Evolutionary conservation across 2,888 invertebrate species (phyloP), one percentile per base, ranked within the genome.

Genomic region (Hemicrepidius hirtus): DNA sequence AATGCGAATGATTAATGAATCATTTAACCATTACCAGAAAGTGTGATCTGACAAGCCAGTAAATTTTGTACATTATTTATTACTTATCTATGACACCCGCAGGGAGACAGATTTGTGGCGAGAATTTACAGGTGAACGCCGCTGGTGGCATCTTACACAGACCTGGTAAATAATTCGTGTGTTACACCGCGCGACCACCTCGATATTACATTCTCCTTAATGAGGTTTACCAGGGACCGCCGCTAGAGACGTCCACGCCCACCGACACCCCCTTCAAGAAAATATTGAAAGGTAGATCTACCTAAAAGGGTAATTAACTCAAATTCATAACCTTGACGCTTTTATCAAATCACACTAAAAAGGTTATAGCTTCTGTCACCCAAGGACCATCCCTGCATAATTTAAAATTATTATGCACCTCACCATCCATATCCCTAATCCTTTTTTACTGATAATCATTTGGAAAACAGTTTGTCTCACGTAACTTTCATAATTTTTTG

Each of bases 161-260:
- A 60, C 50, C 57, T 44, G 59, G 59, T 71, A 28, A 71, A 71
- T 71, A 71, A 71, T 71, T 71, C 65, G 60, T 66, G 65, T 66
- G 71, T 66, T 71, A 63, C 50, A 37, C 66, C 66, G 59, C 59
- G 59, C 71, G 59, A 65, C 71, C 71, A 66, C 59, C 59, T 71
- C 71, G 67, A 71, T 71, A 71, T 71, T 71, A 60, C 71, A 71
- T 71, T 66, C 60, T 63, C 65, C 71, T 68, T 71, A 71, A 71
- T 71, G 71, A 71, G 71, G 71, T 71, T 71, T 66, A 71, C 65
- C 71, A 53, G 57, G n/a, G 41, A 35, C 49, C 32, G 24, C 70
- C 64, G 13, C 53, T 49, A 41, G 64, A 46, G 44, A 66, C 57
- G 41, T n/a, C 5, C 24, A 24, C 5, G 5, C 37, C 20, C 35